A percentile compares a stretch with the other conserved stretches of the same genome.
Evolutionary conservation across 2,888 invertebrate genomes (phyloP).

Genomic region (Quadriops clusia): DNA sequence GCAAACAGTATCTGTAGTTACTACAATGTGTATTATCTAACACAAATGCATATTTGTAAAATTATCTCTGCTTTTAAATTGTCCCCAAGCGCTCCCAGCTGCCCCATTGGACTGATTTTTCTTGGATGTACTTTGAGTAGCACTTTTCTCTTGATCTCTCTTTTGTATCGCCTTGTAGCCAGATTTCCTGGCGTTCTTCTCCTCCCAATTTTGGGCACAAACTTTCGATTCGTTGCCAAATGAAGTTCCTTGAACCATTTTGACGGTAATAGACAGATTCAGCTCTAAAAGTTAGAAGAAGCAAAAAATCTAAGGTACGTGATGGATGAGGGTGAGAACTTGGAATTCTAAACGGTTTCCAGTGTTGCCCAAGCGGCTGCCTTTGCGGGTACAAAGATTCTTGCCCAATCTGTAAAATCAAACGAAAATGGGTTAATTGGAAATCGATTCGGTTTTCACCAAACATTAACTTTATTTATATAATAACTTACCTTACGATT

Average conservation of each 20-base stretch:
- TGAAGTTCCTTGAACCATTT: slow-evolving; percentile 33
- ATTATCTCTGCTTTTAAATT: slow-evolving; percentile 62
- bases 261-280: slow-evolving; percentile 9
- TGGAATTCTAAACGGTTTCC: slow-evolving; percentile 76
- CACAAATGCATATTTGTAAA: slow-evolving; percentile 64
- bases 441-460: no score
- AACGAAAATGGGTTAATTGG: no score
- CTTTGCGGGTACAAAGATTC: slow-evolving; percentile 69
- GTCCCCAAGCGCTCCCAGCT: slow-evolving; percentile 53
- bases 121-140: slow-evolving; percentile 8
- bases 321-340: slow-evolving; percentile 71
- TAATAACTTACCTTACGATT: no score
- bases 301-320: slow-evolving; percentile 60
- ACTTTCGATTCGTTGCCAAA: slow-evolving; percentile 17
- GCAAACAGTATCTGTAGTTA: no score
- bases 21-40: no score
- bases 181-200: slow-evolving; percentile 31
- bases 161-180: slow-evolving; percentile 30
- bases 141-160: slow-evolving; percentile 29
- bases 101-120: slow-evolving; percentile 31
- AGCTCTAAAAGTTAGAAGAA: no score
- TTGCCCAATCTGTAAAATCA: slow-evolving; percentile 58
- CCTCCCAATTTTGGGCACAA: slow-evolving; percentile 21
- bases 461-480: no score
- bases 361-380: slow-evolving; percentile 74